Evolutionary conservation across 2,113 vertebrate genomes (phyloP), one percentile per base, ranked within the genome.

Genomic region (Lasiurus cinereus): DNA sequence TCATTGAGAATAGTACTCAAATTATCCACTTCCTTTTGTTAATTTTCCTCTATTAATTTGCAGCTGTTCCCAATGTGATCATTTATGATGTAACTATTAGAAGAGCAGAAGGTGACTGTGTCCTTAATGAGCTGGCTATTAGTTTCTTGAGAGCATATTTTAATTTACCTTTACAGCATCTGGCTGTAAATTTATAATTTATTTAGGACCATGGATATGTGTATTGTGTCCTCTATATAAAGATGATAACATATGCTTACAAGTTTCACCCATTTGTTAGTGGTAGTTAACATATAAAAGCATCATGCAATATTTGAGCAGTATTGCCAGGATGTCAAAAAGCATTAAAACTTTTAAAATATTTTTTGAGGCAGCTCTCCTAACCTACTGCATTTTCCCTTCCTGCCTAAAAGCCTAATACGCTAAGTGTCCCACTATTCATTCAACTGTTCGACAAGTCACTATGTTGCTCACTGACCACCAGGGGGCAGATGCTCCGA

Each of bases 141-240:
- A 97, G 22, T 84, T 97, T 96, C 98, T 90, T 77, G 70, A 97
- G 78, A 90, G 56, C 4, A 62, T 87, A 76, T 97, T 97, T 97
- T 82, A 82, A 94, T 95, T 77, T 96, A 92, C 21, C 54, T 21
- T 50, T 85, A 62, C 43, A 97, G 70, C 91, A 97, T 94, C 95
- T 98, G 94, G 84, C 86, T 96, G 89, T 93, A 96, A 88, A 93
- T 82, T 84, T 95, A 22, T 80, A 95, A 95, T 82, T 98, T 97
- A 97, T 94, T 97, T 95, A 95, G 39, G 70, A 43, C 33, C 54
- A 93, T 94, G 62, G 56, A 91, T 92, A 96, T 95, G 19, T 96
- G 89, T 94, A 85, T 87, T 80, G 4, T 91, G n/a, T 93, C 77
- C 82, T 87, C 33, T 69, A 52, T 92, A 97, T 97, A 87, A 97